Percentiles rank a stretch among this genome's conserved stretches.
Evolutionary conservation across 2,113 vertebrate genomes (phyloP).

Genomic region (Callithrix jacchus): DNA sequence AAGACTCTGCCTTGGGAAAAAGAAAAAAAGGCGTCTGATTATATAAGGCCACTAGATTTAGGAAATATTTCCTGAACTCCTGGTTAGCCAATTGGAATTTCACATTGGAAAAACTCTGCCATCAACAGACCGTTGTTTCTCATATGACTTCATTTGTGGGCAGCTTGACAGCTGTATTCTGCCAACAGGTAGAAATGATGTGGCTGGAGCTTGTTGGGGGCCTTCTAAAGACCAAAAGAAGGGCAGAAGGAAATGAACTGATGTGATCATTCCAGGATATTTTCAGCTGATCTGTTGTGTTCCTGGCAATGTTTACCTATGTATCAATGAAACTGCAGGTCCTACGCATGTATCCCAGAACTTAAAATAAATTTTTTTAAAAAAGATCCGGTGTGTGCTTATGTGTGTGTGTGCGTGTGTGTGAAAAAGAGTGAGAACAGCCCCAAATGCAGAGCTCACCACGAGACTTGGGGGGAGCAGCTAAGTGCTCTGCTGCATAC

Average conservation of each 20-base stretch:
- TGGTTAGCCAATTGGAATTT: constrained; percentile 50
- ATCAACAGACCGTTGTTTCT: neutral
- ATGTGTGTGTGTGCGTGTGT: neutral
- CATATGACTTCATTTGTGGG: neutral
- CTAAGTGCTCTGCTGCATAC: neutral
- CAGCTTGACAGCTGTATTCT: neutral
- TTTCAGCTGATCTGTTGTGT: neutral
- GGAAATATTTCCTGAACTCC: constrained; percentile 32
- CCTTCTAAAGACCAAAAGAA: neutral
- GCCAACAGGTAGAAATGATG: neutral
- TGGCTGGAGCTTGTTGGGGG: neutral
- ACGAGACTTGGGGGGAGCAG: neutral
- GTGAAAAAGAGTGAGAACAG: neutral
- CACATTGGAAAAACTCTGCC: constrained; percentile 3
- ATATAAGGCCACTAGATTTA: constrained; percentile 74
- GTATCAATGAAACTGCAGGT: no score
- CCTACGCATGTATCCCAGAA: no score
- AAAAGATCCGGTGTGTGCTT: no score
- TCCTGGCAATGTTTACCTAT: neutral
- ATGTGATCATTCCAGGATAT: neutral
- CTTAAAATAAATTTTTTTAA: no score
- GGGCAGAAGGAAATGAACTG: neutral
- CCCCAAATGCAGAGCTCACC: neutral
- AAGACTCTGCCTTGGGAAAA: no score
- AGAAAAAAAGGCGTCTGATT: constrained; percentile 69